These are phyloP conservation scores for Corythornis vintsioides DNA, from an alignment of 2,113 vertebrate genomes.

Conservation along the genomic window DNA sequence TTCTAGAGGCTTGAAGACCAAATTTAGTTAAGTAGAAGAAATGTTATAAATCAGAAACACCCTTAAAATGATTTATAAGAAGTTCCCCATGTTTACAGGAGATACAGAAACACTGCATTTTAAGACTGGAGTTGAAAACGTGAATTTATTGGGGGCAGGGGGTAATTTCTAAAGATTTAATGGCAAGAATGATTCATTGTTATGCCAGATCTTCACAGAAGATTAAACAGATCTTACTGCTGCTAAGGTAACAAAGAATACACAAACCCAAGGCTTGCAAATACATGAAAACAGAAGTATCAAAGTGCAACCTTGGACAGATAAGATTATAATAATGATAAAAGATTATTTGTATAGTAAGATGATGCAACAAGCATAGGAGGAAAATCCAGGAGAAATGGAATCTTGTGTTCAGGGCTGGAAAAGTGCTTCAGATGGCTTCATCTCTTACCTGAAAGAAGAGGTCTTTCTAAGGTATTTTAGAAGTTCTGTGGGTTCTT, in stretches of 20 bases:
- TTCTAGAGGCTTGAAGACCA: not conserved
- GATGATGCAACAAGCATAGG: not conserved
- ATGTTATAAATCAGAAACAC: not conserved
- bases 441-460: not conserved
- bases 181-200: conserved; percentile 28
- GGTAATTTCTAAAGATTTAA: not conserved
- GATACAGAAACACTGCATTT: not conserved
- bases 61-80: conserved; percentile 11
- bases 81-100: not conserved
- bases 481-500: not conserved
- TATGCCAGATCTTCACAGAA: conserved; percentile 17
- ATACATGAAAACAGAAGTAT: not conserved
- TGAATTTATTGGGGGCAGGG: not conserved
- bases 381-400: not conserved
- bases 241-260: conserved; percentile 42
- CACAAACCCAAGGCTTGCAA: not conserved
- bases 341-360: not conserved
- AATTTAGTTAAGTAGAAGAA: not conserved
- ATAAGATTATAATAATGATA: not conserved
- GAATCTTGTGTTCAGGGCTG: not conserved
- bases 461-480: not conserved
- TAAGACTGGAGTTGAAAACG: not conserved
- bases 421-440: not conserved
- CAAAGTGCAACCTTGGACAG: not conserved
- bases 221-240: conserved; percentile 48